Base-by-base conservation (phyloP, 2,113 vertebrate species). In the Anguilla rostrata region DNA sequence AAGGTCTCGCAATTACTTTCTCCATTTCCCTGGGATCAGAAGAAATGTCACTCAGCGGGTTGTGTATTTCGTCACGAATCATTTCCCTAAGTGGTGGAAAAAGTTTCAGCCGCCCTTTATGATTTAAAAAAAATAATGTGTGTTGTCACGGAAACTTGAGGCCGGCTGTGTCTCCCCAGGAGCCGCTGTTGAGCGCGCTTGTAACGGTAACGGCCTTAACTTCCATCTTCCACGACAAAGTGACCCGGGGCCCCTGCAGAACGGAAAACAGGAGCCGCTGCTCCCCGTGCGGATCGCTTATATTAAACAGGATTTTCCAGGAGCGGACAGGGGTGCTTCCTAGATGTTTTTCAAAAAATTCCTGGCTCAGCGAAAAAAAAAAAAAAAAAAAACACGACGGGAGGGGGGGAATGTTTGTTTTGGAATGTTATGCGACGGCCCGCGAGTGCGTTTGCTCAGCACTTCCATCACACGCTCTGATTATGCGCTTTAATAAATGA, bases 281-380 rank as follows among this genome's bases (percentile, higher is more conserved):
- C 29, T 43, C 39, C 34, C 75, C n/a, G 39, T 63, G 40, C 88
- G 87, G 89, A 93, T 89, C 89, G 90, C 87, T 92, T 93, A 92
- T 92, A 93, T 94, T 94, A 93, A 95, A 94, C 92, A 94, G 94
- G 94, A 94, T 94, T 94, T 95, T 95, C 94, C 94, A 91, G 91
- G 91, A 93, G 94, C 92, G 93, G 87, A 94, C 93, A 94, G 91
- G 34, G 29, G 90, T 90, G 92, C 92, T 94, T 95, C 93, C 88
- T 87, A 94, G 92, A 94, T 90, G 85, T 91, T 93, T 89, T 90
- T 91, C 84, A 93, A 94, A 93, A 94, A 93, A 94, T 93, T 93
- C 93, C 92, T 86, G 88, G 90, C 89, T 94, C 94, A 94, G 94
- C 94, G 92, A 89, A 92, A 92, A 34, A 34, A 34, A 34, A 34